Evolutionary conservation across 2,797 vertebrate species (phyloP), one percentile per base, ranked within the genome.

Genomic region (Parambassis ranga): DNA sequence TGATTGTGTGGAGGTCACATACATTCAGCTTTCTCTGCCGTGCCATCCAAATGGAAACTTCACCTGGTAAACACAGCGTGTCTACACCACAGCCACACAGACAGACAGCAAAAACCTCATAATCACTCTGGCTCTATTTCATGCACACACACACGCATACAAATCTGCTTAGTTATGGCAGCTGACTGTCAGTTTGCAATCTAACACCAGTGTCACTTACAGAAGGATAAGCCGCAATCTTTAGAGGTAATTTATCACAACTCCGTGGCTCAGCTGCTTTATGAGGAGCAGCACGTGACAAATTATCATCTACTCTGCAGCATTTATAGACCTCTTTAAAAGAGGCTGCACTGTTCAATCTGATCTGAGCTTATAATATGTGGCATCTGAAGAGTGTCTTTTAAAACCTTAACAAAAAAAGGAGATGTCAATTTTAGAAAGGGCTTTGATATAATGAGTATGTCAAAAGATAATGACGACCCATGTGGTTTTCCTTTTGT

Each of bases 161-260:
- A 44, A 66, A 65, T 77, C 65, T 59, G 42, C 41, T 74, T 72
- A 59, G 51, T 78, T 74, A 56, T 69, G 74, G 64, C 78, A 83
- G 77, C 74, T 85, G 81, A 70, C 64, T 64, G 71, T 65, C 72
- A 53, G 30, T 76, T 50, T 68, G 81, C 27, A 79, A 83, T 74
- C 65, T 11, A 64, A 74, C 81, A 73, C 69, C 59, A 52, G 77
- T 58, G 59, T 74, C 77, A 57, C 71, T 71, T 62, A 65, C 42
- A 69, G 71, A 48, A 8, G 73, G 76, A 81, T 86, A 79, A 86
- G 68, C 77, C 8, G 16, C 33, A 13, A 71, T 68, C 65, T 84
- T 75, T 60, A 59, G 49, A 67, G 49, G 56, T 63, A 53, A 83
- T 85, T 86, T 32, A 82, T 81, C 79, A 66, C 14, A 53, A 18